Conservation (phyloP, 2,113 vertebrate species). For the Enhydra lutris region DNA sequence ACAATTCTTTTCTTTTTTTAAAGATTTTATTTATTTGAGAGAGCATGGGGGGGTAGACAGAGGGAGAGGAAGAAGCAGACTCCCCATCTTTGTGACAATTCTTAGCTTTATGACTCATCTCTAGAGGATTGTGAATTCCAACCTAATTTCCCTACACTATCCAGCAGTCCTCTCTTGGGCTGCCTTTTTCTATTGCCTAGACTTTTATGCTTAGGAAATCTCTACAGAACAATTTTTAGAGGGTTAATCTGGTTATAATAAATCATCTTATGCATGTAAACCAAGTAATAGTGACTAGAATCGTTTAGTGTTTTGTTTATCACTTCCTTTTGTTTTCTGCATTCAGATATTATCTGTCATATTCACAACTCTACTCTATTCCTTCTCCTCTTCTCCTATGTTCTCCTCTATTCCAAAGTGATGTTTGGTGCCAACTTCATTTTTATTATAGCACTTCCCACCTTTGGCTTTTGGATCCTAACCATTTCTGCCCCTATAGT, state of each 20-base stretch:
- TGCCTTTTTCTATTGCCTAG: background rate
- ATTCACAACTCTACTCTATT: background rate
- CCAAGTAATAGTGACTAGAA: background rate
- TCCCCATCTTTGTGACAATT: background rate
- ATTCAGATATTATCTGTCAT: background rate
- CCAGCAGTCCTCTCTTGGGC: background rate
- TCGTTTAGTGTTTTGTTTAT: background rate
- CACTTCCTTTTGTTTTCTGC: background rate
- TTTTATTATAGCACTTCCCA: background rate
- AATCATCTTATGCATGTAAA: background rate
- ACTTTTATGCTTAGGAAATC: slow-evolving; percentile 7
- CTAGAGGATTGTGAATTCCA: background rate
- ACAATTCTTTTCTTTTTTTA: background rate
- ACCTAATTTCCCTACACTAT: background rate
- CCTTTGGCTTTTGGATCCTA: background rate
- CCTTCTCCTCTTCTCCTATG: background rate
- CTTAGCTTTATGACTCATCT: background rate
- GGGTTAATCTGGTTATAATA: background rate
- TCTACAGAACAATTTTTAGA: background rate
- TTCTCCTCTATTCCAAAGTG: slow-evolving; percentile 8
- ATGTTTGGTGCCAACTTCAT: background rate
- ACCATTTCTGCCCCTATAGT: background rate
- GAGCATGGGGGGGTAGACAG: background rate
- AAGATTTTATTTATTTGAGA: background rate
- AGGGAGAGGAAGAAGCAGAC: background rate